Conservation (phyloP, 2,888 invertebrate genomes). For the Acanthosepion lycidas region DNA sequence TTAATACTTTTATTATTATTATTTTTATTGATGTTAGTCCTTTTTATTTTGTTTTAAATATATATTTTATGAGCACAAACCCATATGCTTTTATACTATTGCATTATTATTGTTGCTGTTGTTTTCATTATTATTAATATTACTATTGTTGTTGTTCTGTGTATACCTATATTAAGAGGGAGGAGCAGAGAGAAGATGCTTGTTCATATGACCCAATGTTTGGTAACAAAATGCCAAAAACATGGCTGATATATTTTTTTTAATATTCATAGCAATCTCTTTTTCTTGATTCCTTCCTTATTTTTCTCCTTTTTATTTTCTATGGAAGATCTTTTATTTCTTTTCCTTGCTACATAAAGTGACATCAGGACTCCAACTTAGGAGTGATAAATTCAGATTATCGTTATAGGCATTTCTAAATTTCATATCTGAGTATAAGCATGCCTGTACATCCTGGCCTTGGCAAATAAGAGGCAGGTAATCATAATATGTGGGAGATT, state of each 20-base stretch:
- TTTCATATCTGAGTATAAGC: neutral
- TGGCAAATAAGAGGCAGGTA: neutral
- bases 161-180: neutral
- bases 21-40: too few species aligned
- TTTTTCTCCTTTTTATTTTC: neutral
- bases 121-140: too few species aligned
- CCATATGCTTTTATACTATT: too few species aligned
- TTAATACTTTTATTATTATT: neutral
- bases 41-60: too few species aligned
- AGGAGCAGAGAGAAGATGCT: neutral
- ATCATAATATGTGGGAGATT: neutral
- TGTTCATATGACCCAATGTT: neutral
- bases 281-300: neutral
- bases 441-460: neutral
- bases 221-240: neutral
- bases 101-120: too few species aligned
- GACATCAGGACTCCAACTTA: neutral
- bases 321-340: neutral
- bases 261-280: neutral
- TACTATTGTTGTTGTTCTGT: neutral
- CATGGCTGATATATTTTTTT: neutral
- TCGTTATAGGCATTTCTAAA: neutral
- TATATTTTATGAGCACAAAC: too few species aligned
- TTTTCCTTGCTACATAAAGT: neutral
- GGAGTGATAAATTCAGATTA: neutral